Base-by-base conservation (phyloP, 2,113 vertebrate species). In the Pavo muticus region DNA sequence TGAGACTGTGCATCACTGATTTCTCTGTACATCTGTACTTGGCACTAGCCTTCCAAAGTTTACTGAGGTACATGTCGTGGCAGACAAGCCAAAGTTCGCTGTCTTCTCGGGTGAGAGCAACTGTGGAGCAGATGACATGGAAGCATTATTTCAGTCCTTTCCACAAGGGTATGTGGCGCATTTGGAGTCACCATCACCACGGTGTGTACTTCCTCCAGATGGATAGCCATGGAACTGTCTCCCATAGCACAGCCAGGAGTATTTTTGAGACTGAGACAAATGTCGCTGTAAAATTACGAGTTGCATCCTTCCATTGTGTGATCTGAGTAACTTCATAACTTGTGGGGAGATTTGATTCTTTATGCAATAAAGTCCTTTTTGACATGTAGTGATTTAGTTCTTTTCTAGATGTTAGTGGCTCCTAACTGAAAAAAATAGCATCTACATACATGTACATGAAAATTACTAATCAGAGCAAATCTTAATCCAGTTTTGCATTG, bases 231-330 rank as follows among this genome's bases (percentile, higher is more conserved):
- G 37, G 37, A 71, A 11, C 21, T 56, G 23, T 32, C 16, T 88
- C 16, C 24, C 1, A 0, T 16, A 14, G 27, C 17, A 24, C n/a
- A 45, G 1, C 2, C 16, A 63, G n/a, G 65, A 59, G 30, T 50
- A 16, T 2, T 24, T 73, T 21, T 42, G 54, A 59, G 23, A 20
- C 19, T 47, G 40, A 37, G 25, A 63, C 6, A 47, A 61, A 77
- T 61, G 8, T 8, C 48, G 13, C 15, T 30, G 2, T 37, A 63
- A 84, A 91, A 40, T 37, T 14, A 24, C 0, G 0, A 15, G 15
- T 30, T 37, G 7, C 24, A 12, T 71, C 27, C n/a, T 82, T 27
- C 11, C 32, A 21, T 0, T 10, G 13, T 40, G 21, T 20, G 77
- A 39, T 79, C 24, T 67, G 65, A 44, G 30, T 45, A 45, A 21